Evolutionary conservation across 1,140 invertebrate genomes (phyloP).

Genomic region (Pogonus chalceus): DNA sequence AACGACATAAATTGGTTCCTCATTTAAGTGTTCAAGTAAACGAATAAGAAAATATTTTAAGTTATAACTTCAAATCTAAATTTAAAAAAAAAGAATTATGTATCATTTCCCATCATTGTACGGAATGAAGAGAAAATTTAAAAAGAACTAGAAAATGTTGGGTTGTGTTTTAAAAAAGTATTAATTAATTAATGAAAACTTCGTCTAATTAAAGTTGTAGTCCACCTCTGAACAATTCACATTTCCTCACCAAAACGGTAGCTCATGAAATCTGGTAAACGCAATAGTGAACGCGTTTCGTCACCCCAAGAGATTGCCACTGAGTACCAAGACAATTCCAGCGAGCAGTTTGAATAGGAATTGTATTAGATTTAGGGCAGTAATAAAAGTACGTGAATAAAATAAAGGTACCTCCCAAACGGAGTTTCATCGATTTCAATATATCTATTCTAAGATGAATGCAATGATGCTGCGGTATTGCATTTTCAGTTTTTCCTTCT

Average conservation of each 20-base stretch:
- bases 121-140: not conserved
- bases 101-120: not conserved
- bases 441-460: no score
- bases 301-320: not conserved
- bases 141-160: not conserved
- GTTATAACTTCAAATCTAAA: no score
- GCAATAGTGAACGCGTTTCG: not conserved
- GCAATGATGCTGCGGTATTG: no score
- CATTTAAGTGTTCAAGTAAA: no score
- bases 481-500: no score
- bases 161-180: not conserved
- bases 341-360: conserved; percentile 16
- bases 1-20: no score
- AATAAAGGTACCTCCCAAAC: no score
- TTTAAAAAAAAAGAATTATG: not conserved
- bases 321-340: conserved; percentile 13
- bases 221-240: no score
- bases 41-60: no score
- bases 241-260: no score
- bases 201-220: no score
- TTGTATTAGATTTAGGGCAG: conserved; percentile 17
- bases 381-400: conserved; percentile 17
- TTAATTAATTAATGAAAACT: not conserved
- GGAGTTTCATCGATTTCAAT: no score
- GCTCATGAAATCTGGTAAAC: conserved; percentile 1